Evolutionary conservation across 2,113 vertebrate species (phyloP).

Genomic region (Chlamydotis undulata): DNA sequence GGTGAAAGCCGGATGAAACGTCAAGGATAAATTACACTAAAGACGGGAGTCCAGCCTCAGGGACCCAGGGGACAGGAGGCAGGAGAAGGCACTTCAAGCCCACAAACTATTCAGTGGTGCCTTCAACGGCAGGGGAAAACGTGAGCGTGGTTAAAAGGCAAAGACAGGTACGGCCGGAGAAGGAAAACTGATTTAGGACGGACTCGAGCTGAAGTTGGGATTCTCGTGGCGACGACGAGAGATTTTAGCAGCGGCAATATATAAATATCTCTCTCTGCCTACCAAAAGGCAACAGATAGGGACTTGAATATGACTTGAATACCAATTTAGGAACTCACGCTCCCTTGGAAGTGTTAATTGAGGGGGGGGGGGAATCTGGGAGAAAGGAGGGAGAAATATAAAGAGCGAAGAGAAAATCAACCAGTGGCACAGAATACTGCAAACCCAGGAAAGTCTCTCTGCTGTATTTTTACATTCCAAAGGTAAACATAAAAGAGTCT

Average conservation of each 20-base stretch:
- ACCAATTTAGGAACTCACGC: constrained; percentile 37
- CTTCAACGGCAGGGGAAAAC: not conserved
- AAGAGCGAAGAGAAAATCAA: constrained; percentile 15
- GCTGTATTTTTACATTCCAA: constrained; percentile 27
- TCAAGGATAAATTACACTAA: not conserved
- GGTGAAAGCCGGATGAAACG: not conserved
- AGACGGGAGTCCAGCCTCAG: not conserved
- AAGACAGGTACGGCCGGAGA: not conserved
- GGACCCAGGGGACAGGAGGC: not conserved
- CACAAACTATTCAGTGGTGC: not conserved
- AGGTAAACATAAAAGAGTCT: constrained; percentile 52
- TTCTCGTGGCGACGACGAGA: not conserved
- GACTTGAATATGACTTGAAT: constrained; percentile 41
- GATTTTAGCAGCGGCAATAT: constrained; percentile 26
- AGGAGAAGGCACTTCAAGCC: not conserved
- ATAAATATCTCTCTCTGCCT: constrained; percentile 26
- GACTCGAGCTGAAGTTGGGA: not conserved
- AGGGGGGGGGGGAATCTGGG: not conserved
- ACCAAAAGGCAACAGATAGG: constrained; percentile 43
- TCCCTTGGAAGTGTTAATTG: constrained; percentile 8
- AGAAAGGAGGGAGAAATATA: constrained; percentile 2
- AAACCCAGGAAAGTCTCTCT: constrained; percentile 7
- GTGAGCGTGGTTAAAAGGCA: not conserved
- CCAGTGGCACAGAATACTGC: constrained; percentile 3
- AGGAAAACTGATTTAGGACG: not conserved